Evolutionary conservation across 2,113 vertebrate genomes (phyloP).

Genomic region (Hippopotamus amphibius): DNA sequence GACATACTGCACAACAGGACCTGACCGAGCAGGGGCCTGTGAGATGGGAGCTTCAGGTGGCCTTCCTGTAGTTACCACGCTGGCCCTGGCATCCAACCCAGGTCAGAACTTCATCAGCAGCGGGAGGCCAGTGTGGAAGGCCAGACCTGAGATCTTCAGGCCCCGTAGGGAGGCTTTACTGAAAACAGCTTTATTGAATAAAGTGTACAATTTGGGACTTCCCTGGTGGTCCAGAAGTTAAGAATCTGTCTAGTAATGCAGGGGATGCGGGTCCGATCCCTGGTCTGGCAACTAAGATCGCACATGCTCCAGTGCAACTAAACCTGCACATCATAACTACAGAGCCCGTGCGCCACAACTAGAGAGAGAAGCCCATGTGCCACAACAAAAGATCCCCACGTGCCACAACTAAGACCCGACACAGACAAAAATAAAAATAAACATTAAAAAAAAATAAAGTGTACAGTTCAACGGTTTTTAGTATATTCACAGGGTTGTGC

Average conservation of each 20-base stretch:
- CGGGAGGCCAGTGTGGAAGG: fast-evolving
- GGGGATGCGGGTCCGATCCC: too few species aligned
- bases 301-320: too few species aligned
- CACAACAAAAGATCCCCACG: too few species aligned
- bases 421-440: too few species aligned
- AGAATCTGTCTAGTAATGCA: too few species aligned
- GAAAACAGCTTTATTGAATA: not conserved
- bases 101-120: not conserved
- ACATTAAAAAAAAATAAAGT: too few species aligned
- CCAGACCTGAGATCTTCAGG: not conserved
- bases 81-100: not conserved
- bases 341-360: too few species aligned
- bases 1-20: fast-evolving
- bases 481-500: not conserved
- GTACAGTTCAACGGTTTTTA: not conserved
- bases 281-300: not conserved
- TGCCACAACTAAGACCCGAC: too few species aligned
- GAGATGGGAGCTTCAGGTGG: not conserved
- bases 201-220: too few species aligned
- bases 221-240: too few species aligned
- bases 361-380: too few species aligned
- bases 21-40: not conserved
- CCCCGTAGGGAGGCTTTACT: not conserved
- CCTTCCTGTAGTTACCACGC: not conserved
- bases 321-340: too few species aligned